Evolutionary conservation across 2,888 invertebrate genomes (phyloP), one percentile per base, ranked within the genome.

Genomic region (Camptogramma bilineatum): DNA sequence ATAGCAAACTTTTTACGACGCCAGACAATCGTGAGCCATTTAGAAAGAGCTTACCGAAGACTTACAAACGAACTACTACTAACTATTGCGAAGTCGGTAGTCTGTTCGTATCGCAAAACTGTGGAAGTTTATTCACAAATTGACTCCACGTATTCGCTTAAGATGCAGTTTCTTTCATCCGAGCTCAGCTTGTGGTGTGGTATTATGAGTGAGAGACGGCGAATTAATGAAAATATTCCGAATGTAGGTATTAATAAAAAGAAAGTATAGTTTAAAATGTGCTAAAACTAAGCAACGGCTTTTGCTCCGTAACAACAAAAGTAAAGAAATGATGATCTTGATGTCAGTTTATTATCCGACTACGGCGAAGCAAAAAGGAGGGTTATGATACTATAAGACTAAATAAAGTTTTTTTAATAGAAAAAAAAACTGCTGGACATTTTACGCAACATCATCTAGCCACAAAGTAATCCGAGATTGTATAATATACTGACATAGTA

Each of bases 81-180:
- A 85, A 84, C 83, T 79, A 81, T 80, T 78, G 76, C 81, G 82
- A 83, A 85, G 84, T 65, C 61, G 65, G 64, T 78, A 80, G 81
- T 78, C 83, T 83, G 83, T 78, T 78, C 81, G 81, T 78, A 80
- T 79, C 82, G 82, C 81, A 85, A 86, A 87, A 90, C 88, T 84
- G 83, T 79, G 76, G 80, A 90, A 91, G 81, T 91, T 92, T 90
- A 86, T 89, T 92, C 89, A 85, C 91, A 92, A 93, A 93, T 93
- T 91, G 92, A 92, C 91, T 91, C 79, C 90, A 87, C 90, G 91
- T 91, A 90, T 90, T 88, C 90, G 92, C 90, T 89, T 87, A 85
- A 90, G 87, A 84, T 91, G 92, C 91, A 92, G 83, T 91, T 93
- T 90, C 91, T 90, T 92, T 91, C 86, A 89, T 86, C 85, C 82